Percentiles rank a stretch among this genome's conserved stretches.
phyloP scores from a whole-genome alignment of 2,888 invertebrate genomes.

The Heliconius sara region DNA sequence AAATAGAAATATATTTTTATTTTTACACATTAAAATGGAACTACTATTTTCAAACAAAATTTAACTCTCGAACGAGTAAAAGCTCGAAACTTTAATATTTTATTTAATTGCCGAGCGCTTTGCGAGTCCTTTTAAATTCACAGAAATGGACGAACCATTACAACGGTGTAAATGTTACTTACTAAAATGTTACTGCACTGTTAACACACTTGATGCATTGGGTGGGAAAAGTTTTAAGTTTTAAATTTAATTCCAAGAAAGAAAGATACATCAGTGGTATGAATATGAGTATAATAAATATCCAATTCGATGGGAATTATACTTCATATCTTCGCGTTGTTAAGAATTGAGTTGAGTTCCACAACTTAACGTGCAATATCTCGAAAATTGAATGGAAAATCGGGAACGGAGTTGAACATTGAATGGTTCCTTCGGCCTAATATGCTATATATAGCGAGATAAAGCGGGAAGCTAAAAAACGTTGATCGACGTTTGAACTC shows the following conservation, averaged over 20 bases:
- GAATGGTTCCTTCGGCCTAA: no score
- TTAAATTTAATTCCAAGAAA: neutral
- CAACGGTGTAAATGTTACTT: constrained; percentile 13
- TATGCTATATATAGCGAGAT: no score
- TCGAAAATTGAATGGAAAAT: no score
- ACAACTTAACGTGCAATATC: no score
- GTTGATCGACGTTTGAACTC: no score
- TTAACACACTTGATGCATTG: neutral
- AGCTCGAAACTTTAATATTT: constrained; percentile 14
- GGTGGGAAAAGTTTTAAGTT: neutral
- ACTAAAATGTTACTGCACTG: neutral
- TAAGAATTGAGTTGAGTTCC: no score
- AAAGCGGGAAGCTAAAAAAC: no score
- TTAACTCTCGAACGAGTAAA: neutral
- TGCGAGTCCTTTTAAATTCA: constrained; percentile 7
- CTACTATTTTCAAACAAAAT: neutral
- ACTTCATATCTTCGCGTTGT: no score
- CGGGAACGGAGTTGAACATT: no score
- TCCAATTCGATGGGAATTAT: no score
- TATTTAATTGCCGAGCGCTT: constrained; percentile 25
- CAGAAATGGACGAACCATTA: neutral
- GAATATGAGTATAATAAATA: no score
- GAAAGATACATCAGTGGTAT: neutral
- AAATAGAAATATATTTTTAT: neutral
- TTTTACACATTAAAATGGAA: neutral